These are phyloP conservation scores for Epinephelus fuscoguttatus DNA, from an alignment of 2,113 vertebrate species.

Conservation along the genomic window DNA sequence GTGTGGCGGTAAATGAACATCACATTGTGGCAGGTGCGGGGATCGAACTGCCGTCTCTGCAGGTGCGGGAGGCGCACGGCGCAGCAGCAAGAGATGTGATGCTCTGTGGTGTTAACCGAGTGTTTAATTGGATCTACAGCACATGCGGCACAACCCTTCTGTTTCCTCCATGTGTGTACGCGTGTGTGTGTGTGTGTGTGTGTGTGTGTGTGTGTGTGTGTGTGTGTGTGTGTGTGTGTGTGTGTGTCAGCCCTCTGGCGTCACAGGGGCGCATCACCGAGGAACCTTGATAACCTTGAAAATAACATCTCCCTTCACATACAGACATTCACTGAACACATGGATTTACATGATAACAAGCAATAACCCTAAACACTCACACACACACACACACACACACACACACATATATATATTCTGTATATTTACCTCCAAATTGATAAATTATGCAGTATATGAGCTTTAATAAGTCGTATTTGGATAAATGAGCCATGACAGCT, in stretches of 20 bases:
- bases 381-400: background rate
- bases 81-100: too few relatives aligned
- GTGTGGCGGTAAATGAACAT: background rate
- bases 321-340: constrained; percentile 5
- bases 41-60: background rate
- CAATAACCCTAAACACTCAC: background rate
- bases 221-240: background rate
- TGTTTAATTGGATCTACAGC: background rate
- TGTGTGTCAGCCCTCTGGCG: constrained; percentile 30
- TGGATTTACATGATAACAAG: constrained; percentile 5
- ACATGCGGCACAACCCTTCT: background rate
- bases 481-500: constrained; percentile 12
- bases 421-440: background rate
- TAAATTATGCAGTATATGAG: background rate
- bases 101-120: background rate
- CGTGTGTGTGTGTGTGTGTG: constrained; percentile 4
- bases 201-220: background rate
- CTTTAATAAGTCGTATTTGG: background rate
- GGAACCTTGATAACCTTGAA: constrained; percentile 76
- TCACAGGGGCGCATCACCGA: constrained; percentile 45
- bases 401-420: background rate
- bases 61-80: background rate
- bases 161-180: background rate
- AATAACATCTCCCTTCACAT: constrained; percentile 27
- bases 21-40: background rate